phyloP scores from a whole-genome alignment of 2,797 vertebrate genomes.

The Acipenser transmontanus region DNA sequence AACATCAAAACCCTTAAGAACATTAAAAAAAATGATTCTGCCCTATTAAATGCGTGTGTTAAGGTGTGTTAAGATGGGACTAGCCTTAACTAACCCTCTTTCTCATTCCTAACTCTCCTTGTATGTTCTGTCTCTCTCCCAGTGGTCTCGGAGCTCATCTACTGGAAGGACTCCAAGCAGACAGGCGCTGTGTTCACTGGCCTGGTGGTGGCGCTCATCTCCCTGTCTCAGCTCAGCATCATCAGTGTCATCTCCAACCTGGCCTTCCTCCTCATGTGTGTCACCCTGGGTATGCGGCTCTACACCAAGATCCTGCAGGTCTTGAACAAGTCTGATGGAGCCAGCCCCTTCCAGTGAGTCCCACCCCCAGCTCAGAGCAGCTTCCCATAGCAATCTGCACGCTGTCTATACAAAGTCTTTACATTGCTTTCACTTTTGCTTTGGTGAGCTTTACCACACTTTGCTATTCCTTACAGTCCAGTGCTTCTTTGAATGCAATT shows the following conservation, averaged over 20 bases:
- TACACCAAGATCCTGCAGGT: slow-evolving; percentile 67
- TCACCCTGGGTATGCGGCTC: slow-evolving; percentile 76
- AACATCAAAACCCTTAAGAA: too few species aligned
- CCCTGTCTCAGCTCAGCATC: slow-evolving; percentile 84
- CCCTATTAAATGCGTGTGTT: too few species aligned
- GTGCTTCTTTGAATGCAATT: too few species aligned
- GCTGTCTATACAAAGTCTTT: too few species aligned
- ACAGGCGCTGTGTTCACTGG: slow-evolving; percentile 75
- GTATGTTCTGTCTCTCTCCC: slow-evolving; percentile 7
- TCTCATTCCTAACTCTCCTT: not conserved
- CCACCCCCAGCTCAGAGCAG: not conserved
- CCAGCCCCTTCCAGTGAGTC: slow-evolving; percentile 79
- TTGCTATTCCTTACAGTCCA: too few species aligned
- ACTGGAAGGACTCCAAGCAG: slow-evolving; percentile 76
- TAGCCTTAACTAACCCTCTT: too few species aligned
- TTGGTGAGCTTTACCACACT: too few species aligned
- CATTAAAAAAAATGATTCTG: too few species aligned
- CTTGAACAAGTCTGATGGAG: slow-evolving; percentile 66
- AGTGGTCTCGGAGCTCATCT: slow-evolving; percentile 77
- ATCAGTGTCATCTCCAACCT: slow-evolving; percentile 72
- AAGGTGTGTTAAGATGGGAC: too few species aligned
- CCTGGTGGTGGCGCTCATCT: slow-evolving; percentile 73
- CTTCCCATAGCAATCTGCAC: too few species aligned
- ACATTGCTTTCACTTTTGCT: too few species aligned
- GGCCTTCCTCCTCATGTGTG: slow-evolving; percentile 67